Evolutionary conservation across 2,797 vertebrate species (phyloP).

Genomic region (Lagodon rhomboides): DNA sequence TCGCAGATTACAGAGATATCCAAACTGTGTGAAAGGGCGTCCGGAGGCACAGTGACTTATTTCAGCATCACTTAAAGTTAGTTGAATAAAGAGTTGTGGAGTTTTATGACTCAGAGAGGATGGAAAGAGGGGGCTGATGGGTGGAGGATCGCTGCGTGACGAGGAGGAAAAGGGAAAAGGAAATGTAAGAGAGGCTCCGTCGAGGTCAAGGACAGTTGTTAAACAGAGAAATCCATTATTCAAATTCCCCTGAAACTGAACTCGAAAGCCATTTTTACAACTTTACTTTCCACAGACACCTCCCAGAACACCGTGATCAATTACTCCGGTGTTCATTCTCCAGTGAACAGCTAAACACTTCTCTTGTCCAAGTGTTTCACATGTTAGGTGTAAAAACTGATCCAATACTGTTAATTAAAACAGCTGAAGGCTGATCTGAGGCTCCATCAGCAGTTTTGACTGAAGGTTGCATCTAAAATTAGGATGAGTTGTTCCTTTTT

Average conservation of each 20-base stretch:
- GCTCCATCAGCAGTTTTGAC: not conserved
- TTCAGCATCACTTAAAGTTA: slow-evolving; percentile 3
- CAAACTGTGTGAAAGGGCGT: not conserved
- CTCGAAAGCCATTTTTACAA: not conserved
- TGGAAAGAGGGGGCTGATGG: not conserved
- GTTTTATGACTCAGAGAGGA: slow-evolving; percentile 21
- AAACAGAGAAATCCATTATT: slow-evolving; percentile 11
- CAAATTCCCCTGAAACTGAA: not conserved
- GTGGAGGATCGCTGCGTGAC: slow-evolving; percentile 25
- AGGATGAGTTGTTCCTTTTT: not conserved
- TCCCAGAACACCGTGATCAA: slow-evolving; percentile 4
- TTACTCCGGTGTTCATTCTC: not conserved
- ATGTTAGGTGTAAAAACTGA: slow-evolving; percentile 1
- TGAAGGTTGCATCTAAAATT: slow-evolving; percentile 1
- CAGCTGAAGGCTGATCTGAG: not conserved
- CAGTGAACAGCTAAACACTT: slow-evolving; percentile 16
- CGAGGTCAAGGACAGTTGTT: slow-evolving; percentile 60
- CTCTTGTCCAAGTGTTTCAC: not conserved
- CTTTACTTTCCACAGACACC: not conserved
- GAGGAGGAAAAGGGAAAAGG: slow-evolving; percentile 49
- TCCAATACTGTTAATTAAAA: not conserved
- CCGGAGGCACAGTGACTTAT: not conserved
- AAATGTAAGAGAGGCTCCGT: slow-evolving; percentile 40
- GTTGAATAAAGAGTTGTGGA: slow-evolving; percentile 9
- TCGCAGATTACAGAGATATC: not conserved